phyloP scores from a whole-genome alignment of 2,888 invertebrate species.

The Sphecodes monilicornis region DNA sequence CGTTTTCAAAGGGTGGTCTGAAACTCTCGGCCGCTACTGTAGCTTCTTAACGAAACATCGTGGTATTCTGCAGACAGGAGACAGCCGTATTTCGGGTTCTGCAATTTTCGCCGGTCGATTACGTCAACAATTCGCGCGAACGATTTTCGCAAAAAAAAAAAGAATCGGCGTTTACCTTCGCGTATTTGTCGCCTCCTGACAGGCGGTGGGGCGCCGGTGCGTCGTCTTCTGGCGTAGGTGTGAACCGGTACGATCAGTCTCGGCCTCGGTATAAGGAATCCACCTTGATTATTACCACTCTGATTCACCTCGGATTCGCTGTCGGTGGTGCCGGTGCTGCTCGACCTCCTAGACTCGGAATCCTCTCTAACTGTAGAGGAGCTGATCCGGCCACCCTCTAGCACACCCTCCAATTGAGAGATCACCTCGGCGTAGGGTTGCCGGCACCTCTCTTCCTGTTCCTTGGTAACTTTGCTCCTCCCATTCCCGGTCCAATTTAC shows the following conservation, averaged over 20 bases:
- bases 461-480: conserved; percentile 36
- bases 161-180: conserved; percentile 75
- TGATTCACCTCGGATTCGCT: conserved; percentile 77
- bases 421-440: conserved; percentile 75
- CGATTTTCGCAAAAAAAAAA: neutral
- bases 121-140: neutral
- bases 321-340: conserved; percentile 76
- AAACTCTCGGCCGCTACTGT: too few species aligned
- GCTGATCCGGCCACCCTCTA: conserved; percentile 64
- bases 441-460: conserved; percentile 48
- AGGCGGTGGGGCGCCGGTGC: conserved; percentile 91
- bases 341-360: conserved; percentile 75
- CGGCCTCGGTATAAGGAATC: conserved; percentile 93
- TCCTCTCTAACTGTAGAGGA: conserved; percentile 67
- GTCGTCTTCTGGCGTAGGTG: conserved; percentile 92
- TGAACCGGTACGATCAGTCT: conserved; percentile 95
- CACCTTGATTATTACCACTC: conserved; percentile 69
- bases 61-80: neutral
- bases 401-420: conserved; percentile 75
- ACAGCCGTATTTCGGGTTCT: neutral
- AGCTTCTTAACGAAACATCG: neutral
- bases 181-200: conserved; percentile 83
- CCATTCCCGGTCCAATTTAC: conserved; percentile 79
- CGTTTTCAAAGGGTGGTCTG: too few species aligned
- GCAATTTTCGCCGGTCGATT: neutral